Evolutionary conservation across 2,888 invertebrate species (phyloP).

Genomic region (Elysia crispata): DNA sequence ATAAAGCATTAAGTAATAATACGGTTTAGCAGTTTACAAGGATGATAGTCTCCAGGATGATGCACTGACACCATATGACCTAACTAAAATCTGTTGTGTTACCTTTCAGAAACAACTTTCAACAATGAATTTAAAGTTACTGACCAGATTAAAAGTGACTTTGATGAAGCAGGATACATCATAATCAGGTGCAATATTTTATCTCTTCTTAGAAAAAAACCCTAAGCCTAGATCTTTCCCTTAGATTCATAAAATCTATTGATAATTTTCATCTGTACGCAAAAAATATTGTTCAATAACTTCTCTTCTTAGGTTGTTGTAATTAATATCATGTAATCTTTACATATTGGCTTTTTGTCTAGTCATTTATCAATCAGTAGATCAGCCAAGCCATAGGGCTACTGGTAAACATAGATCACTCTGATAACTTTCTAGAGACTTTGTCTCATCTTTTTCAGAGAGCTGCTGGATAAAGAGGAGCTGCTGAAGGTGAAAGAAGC

Average conservation of each 20-base stretch:
- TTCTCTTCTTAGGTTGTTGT: neutral
- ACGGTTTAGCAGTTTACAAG: too few species aligned
- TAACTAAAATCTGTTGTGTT: too few species aligned
- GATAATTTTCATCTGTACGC: neutral
- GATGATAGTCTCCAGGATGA: too few species aligned
- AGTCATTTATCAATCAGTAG: too few species aligned
- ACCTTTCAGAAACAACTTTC: constrained; percentile 49
- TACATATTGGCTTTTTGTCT: too few species aligned
- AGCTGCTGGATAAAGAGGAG: constrained; percentile 55
- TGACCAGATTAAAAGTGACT: constrained; percentile 59
- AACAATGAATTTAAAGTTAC: constrained; percentile 57
- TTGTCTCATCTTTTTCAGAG: constrained; percentile 46
- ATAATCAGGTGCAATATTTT: constrained; percentile 51
- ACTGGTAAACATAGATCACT: too few species aligned
- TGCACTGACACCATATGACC: too few species aligned
- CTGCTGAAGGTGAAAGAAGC: constrained; percentile 52
- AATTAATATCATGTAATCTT: too few species aligned
- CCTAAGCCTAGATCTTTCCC: neutral
- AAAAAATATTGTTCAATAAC: neutral
- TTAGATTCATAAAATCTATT: neutral
- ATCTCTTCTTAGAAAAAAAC: neutral
- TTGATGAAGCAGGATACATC: constrained; percentile 62
- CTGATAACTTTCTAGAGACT: neutral
- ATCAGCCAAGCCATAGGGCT: too few species aligned
- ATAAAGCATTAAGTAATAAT: too few species aligned